Conservation (phyloP, 1,140 invertebrate species). For the Diorhabda sublineata region DNA sequence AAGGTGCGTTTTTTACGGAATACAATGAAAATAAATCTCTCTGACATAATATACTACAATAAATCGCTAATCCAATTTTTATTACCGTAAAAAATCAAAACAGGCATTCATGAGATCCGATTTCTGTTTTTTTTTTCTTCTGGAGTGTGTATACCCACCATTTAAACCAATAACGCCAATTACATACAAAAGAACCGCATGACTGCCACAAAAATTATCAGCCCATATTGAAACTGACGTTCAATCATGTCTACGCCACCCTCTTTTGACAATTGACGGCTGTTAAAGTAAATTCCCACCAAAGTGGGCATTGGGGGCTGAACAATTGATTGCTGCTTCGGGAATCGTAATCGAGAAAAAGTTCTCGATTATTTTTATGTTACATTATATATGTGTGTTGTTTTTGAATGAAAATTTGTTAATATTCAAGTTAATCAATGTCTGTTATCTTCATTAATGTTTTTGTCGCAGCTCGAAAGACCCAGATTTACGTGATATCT, state of each 20-base stretch:
- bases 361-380: no score
- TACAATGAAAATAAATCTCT: constrained; percentile 11
- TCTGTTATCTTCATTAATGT: no score
- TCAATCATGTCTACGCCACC: constrained; percentile 30
- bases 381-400: no score
- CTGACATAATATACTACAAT: constrained; percentile 3
- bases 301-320: constrained; percentile 29
- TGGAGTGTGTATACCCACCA: constrained; percentile 22
- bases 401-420: no score
- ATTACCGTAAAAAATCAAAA: constrained; percentile 20
- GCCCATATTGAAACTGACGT: constrained; percentile 30
- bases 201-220: constrained; percentile 31
- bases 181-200: constrained; percentile 24
- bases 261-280: constrained; percentile 26
- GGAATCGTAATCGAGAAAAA: no score
- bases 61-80: constrained; percentile 15
- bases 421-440: no score
- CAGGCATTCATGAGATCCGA: constrained; percentile 9
- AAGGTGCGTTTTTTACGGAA: neutral
- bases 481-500: no score
- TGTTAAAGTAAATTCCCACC: constrained; percentile 34
- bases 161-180: constrained; percentile 33
- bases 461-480: no score
- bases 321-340: constrained; percentile 20
- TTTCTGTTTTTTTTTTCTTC: constrained; percentile 5